Evolutionary conservation across 2,797 vertebrate genomes (phyloP).

Genomic region (Peromyscus attwateri): DNA sequence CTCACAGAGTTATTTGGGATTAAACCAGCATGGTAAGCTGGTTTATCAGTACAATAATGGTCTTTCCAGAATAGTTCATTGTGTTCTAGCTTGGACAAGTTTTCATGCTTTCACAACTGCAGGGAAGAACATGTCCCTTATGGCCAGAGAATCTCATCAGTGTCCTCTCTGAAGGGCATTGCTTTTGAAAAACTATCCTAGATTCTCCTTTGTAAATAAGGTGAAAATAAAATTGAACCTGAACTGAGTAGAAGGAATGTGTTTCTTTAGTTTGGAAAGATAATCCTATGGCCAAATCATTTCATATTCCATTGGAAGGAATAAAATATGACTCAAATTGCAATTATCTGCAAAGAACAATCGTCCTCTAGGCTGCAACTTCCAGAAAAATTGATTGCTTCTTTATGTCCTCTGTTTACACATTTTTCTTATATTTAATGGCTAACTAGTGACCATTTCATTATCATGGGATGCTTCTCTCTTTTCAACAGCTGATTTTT

Average conservation of each 20-base stretch:
- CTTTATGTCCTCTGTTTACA: conserved; percentile 66
- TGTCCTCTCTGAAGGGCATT: conserved; percentile 8
- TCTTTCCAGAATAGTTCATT: conserved; percentile 13
- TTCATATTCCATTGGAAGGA: conserved; percentile 37
- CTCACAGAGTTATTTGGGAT: background rate
- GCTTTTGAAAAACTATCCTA: background rate
- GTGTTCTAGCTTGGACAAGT: background rate
- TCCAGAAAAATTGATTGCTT: conserved; percentile 67
- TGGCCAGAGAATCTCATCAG: background rate
- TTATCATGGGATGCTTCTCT: conserved; percentile 59
- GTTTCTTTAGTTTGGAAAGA: conserved; percentile 8
- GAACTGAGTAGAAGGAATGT: conserved; percentile 37
- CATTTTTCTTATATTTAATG: conserved; percentile 74
- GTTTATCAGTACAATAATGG: background rate
- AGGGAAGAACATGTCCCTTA: background rate
- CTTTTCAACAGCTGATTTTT: conserved; percentile 50
- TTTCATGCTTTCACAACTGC: background rate
- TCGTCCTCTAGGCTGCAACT: conserved; percentile 19
- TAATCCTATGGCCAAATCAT: conserved; percentile 50
- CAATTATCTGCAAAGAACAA: conserved; percentile 75
- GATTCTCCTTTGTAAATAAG: conserved; percentile 39
- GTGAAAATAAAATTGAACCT: conserved; percentile 65
- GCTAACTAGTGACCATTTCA: conserved; percentile 74
- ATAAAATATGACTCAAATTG: conserved; percentile 65
- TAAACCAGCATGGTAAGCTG: background rate